These are phyloP conservation scores for Drosophila navojoa DNA, from an alignment of 1,140 invertebrate genomes.

Conservation along the genomic window DNA sequence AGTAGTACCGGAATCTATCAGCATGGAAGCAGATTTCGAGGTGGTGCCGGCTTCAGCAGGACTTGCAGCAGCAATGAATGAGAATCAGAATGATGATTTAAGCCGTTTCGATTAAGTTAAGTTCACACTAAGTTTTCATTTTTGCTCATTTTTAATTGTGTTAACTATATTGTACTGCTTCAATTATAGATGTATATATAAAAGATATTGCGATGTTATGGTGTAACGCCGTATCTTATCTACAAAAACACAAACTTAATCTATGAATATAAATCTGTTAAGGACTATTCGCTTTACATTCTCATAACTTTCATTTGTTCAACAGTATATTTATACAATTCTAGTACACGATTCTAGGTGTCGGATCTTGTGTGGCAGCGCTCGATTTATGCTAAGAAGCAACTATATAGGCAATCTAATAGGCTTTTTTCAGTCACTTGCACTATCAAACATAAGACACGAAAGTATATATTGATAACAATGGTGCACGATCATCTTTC, in stretches of 20 bases:
- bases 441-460: conserved; percentile 52
- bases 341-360: neutral
- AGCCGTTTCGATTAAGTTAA: conserved; percentile 71
- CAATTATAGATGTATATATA: conserved; percentile 28
- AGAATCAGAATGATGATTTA: conserved; percentile 35
- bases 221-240: conserved; percentile 3
- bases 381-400: conserved; percentile 19
- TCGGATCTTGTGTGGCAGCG: neutral
- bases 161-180: conserved; percentile 46
- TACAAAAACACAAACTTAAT: conserved; percentile 1
- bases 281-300: neutral
- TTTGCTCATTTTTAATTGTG: conserved; percentile 42
- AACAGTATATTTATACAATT: conserved; percentile 1
- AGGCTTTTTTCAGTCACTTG: conserved; percentile 50
- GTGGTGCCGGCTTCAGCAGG: conserved; percentile 51
- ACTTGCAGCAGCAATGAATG: neutral
- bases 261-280: neutral
- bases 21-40: conserved; percentile 56
- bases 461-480: conserved; percentile 43
- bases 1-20: neutral
- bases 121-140: conserved; percentile 39
- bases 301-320: neutral
- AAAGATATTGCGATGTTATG: conserved; percentile 33
- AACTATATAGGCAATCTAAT: conserved; percentile 25
- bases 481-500: conserved; percentile 10